A percentile compares a stretch with the other conserved stretches of the same genome.
Evolutionary conservation across 2,888 invertebrate genomes (phyloP).

Genomic region (Diabrotica balteata): DNA sequence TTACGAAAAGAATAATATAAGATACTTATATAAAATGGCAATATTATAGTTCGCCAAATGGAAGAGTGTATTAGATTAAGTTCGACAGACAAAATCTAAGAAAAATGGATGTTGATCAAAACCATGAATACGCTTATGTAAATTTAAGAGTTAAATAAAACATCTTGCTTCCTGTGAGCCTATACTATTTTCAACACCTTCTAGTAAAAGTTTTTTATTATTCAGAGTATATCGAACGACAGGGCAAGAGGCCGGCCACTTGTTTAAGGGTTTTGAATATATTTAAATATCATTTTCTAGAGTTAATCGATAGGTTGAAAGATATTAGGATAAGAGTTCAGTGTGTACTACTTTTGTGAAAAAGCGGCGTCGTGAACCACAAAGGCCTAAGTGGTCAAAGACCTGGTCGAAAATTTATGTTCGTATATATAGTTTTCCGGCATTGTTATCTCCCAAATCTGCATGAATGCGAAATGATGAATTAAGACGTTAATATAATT

Average conservation of each 20-base stretch:
- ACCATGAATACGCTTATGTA: neutral
- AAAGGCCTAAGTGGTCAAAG: constrained; percentile 8
- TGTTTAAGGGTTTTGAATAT: constrained; percentile 17
- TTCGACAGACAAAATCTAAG: neutral
- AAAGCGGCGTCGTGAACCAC: neutral
- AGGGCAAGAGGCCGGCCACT: constrained; percentile 6
- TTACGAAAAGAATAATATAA: too few relatives aligned
- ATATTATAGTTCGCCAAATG: too few relatives aligned
- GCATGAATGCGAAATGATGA: too few relatives aligned
- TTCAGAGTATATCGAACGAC: constrained; percentile 11
- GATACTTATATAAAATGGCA: too few relatives aligned
- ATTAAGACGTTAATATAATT: too few relatives aligned
- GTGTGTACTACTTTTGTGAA: neutral
- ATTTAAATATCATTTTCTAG: constrained; percentile 22
- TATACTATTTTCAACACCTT: neutral
- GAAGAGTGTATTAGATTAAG: too few relatives aligned
- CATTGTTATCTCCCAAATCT: too few relatives aligned
- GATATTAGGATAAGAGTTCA: constrained; percentile 9
- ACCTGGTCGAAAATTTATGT: constrained; percentile 8
- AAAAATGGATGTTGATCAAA: neutral
- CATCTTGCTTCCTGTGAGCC: neutral
- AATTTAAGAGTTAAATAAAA: neutral
- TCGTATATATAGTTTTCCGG: neutral
- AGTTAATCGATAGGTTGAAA: constrained; percentile 16
- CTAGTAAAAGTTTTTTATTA: neutral